Base-by-base conservation (phyloP, 2,797 vertebrate species). In the Anabacerthia variegaticeps region DNA sequence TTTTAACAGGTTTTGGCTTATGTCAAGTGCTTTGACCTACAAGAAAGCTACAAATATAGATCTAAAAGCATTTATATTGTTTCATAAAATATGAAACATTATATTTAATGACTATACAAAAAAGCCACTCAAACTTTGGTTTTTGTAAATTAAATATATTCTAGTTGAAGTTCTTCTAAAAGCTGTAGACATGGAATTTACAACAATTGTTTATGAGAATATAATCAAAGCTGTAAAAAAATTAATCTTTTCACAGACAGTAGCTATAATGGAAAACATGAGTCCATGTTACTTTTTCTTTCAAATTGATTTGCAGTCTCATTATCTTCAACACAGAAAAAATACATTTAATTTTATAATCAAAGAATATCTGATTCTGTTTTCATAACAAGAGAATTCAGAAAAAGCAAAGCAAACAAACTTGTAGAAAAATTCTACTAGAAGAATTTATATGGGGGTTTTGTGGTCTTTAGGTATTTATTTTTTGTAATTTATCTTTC, bases 21-120 rank as follows among this genome's bases (percentile, higher is more conserved):
- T 51, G 34, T 41, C 39, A 92, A 96, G 62, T 67, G n/a, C 51
- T 89, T 95, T 94, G 88, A 81, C 92, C 88, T 81, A 83, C n/a
- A 62, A 62, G 87, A 96, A 92, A 36, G 32, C 28, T 90, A 66
- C n/a, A 85, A 87, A 84, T 67, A 82, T 10, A 91, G 26, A 56
- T 55, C 34, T 87, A 90, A 88, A 84, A 23, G 10, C 27, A 86
- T 34, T 51, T 78, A 67, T 56, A 90, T 36, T 66, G 18, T 85
- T 95, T 82, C 65, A 86, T 71, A 85, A 93, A 72, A 72, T 91
- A 89, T 24, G 63, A 85, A 91, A 75, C 66, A 75, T 46, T 5
- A 22, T 66, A 74, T 39, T 80, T 89, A 93, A 92, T 71, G 4
- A 71, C 49, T 68, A 55, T 10, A 63, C 18, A 71, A 74, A 83